Base-by-base conservation (phyloP, 2,113 vertebrate genomes). In the Gambusia holbrooki region DNA sequence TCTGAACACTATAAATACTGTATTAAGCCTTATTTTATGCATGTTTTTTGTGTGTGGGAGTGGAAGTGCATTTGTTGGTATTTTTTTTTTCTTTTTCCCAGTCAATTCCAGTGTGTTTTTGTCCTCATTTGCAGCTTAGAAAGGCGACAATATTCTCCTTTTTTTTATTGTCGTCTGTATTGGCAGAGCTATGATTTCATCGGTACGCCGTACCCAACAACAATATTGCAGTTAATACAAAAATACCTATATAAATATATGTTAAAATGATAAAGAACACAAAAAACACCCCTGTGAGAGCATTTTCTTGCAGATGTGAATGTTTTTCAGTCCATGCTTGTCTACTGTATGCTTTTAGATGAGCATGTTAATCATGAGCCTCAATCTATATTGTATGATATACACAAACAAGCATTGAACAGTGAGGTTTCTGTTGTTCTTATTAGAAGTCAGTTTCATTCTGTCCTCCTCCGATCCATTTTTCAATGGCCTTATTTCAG, bases 1-100 rank as follows among this genome's bases (percentile, higher is more conserved):
- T 78, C 80, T 79, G 88, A 88, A 90, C 71, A 83, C 83, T 90
- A 88, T 89, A 86, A 84, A 91, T 88, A 88, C 76, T 91, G 83
- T 89, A 92, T 87, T 81, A 89, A 85, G 89, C 86, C 87, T 89
- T 92, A 89, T 90, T 92, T 93, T 90, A 88, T 92, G 88, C 91
- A 88, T 92, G 88, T 89, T 91, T 83, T 42, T 83, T 82, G 74
- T 84, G 81, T 87, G 88, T 90, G 81, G 82, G 84, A 84, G 89
- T 86, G 88, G 71, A 88, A 82, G 84, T 89, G 80, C 35, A 81
- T 79, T 73, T 73, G 85, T 89, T 86, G 73, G 73, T 65, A 28
- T 90, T 87, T 86, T 83, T 79, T 79, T 82, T 84, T 90, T 86
- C 84, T 83, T 79, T 79, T 82, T 84, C 62, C 73, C 66, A 81